Conservation (phyloP, 2,797 vertebrate species). For the Capromys pilorides region DNA sequence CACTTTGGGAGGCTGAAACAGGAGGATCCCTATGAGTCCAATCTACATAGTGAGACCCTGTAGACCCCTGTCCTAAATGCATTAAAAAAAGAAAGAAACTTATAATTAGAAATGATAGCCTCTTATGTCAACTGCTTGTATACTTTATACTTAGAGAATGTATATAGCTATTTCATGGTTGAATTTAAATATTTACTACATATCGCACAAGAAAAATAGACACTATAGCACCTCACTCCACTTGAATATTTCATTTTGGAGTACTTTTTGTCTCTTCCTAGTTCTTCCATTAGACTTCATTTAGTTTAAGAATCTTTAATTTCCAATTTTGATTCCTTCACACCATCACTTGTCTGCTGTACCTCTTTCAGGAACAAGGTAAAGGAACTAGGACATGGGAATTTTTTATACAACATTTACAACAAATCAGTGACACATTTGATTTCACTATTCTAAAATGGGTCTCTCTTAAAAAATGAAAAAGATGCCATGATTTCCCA, state of each 20-base stretch:
- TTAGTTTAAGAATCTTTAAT: constrained; percentile 13
- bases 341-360: neutral
- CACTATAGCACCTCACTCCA: neutral
- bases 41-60: too few species aligned
- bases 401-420: constrained; percentile 37
- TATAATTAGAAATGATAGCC: neutral
- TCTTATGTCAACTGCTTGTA: neutral
- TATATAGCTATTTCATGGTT: neutral
- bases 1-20: too few species aligned
- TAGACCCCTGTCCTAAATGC: too few species aligned
- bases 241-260: constrained; percentile 10
- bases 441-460: neutral
- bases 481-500: neutral
- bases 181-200: constrained; percentile 34
- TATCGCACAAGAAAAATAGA: constrained; percentile 13
- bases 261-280: neutral
- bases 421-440: neutral
- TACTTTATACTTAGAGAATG: constrained; percentile 14
- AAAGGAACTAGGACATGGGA: neutral
- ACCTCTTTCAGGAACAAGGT: neutral
- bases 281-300: neutral
- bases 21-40: too few species aligned
- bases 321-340: neutral
- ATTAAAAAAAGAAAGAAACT: neutral
- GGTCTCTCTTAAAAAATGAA: neutral